phyloP scores from a whole-genome alignment of 2,888 invertebrate species.

The Phasia obesa region DNA sequence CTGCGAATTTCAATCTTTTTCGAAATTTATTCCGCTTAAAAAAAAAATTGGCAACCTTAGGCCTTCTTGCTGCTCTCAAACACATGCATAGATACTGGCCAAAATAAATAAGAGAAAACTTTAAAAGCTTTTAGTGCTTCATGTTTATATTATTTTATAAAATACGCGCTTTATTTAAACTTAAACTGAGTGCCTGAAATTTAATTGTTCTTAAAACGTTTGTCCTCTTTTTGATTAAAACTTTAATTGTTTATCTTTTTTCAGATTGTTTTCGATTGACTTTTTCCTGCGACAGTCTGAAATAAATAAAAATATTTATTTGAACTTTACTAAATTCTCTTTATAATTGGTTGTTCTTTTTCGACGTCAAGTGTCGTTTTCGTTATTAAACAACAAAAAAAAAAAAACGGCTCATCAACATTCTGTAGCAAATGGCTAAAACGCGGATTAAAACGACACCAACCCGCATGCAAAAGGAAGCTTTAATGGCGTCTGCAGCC shows the following conservation, averaged over 20 bases:
- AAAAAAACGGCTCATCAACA: conserved; percentile 9
- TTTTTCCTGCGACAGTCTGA: conserved; percentile 13
- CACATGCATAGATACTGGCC: too few relatives aligned
- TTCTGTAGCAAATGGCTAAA: conserved; percentile 77
- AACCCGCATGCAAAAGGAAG: conserved; percentile 76
- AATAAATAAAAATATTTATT: conserved; percentile 6
- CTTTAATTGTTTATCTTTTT: conserved; percentile 24
- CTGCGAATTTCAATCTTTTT: too few relatives aligned
- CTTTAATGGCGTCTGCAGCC: conserved; percentile 71
- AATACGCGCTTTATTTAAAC: conserved; percentile 26
- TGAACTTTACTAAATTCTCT: background rate
- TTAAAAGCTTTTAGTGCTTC: conserved; percentile 10
- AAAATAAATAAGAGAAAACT: conserved; percentile 7
- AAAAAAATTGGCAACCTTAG: background rate
- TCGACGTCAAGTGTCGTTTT: conserved; percentile 1
- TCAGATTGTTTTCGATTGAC: conserved; percentile 12
- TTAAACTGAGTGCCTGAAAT: background rate
- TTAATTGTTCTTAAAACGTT: background rate
- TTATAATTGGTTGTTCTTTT: background rate
- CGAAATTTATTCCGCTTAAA: too few relatives aligned
- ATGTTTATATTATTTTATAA: too few relatives aligned
- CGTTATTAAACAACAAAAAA: conserved; percentile 8
- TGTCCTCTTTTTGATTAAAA: background rate
- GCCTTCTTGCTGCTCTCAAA: too few relatives aligned
- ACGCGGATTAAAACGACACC: conserved; percentile 80